Evolutionary conservation across 2,113 vertebrate genomes (phyloP).

Genomic region (Sisor rabdophorus): DNA sequence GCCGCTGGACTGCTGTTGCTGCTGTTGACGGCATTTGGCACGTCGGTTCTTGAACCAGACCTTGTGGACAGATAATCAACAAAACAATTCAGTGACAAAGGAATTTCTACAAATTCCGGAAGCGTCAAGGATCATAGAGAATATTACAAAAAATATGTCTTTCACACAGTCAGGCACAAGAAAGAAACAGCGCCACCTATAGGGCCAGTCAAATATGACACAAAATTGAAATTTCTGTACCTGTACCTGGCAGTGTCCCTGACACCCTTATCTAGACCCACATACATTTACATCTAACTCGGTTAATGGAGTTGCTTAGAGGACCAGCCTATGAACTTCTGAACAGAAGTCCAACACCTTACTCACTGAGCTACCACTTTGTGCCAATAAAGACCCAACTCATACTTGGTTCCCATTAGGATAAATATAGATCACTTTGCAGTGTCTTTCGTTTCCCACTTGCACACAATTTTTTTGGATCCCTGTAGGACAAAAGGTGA

Average conservation of each 20-base stretch:
- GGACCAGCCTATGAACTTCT: no score
- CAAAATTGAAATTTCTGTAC: background rate
- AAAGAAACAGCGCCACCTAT: background rate
- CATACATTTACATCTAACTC: no score
- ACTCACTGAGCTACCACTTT: no score
- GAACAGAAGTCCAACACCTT: no score
- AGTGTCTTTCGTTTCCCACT: no score
- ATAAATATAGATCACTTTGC: background rate
- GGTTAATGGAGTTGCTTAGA: no score
- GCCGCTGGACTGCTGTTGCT: slow-evolving; percentile 77
- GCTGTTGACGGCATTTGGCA: slow-evolving; percentile 81
- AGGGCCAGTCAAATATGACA: background rate
- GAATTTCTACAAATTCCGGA: no score
- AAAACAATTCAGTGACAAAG: background rate
- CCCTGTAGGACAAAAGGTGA: no score
- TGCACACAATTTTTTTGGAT: no score
- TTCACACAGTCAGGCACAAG: background rate
- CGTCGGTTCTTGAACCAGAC: slow-evolving; percentile 83
- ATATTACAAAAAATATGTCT: background rate
- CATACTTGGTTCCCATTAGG: background rate
- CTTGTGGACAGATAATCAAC: slow-evolving; percentile 46
- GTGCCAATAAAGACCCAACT: no score
- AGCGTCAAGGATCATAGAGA: background rate
- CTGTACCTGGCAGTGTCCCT: background rate
- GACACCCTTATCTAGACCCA: no score